These are phyloP conservation scores for Henricia sp. DNA, from an alignment of 53 echinoderm and acorn worm species.

Conservation along the genomic window DNA sequence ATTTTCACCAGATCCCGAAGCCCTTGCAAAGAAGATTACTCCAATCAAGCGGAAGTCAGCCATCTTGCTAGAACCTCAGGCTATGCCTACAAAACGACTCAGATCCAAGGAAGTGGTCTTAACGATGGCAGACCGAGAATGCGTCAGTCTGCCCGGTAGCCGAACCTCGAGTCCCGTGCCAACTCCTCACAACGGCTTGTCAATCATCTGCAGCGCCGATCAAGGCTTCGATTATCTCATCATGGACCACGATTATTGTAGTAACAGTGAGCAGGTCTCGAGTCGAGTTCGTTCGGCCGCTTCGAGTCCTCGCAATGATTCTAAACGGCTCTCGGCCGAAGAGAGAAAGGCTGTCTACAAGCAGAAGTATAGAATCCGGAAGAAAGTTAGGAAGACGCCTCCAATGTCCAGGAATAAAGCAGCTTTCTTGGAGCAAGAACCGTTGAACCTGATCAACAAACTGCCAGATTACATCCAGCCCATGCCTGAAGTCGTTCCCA, in stretches of 20 bases:
- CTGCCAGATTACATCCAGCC: conserved; percentile 51
- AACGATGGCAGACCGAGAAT: conserved; percentile 1
- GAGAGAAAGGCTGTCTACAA: conserved; percentile 74
- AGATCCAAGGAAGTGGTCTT: conserved; percentile 51
- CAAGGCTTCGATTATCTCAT: conserved; percentile 76
- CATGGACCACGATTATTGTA: conserved; percentile 95
- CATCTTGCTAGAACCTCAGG: conserved; percentile 76
- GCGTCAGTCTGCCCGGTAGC: conserved; percentile 73
- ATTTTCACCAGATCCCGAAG: conserved; percentile 52
- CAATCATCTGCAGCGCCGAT: conserved; percentile 29
- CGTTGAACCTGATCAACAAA: conserved; percentile 21
- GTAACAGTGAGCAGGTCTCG: background rate
- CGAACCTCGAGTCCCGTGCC: conserved; percentile 59
- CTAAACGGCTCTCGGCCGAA: conserved; percentile 25
- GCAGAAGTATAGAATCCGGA: conserved; percentile 77
- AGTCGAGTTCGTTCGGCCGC: background rate
- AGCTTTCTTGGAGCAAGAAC: background rate
- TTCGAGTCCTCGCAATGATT: background rate
- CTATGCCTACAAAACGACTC: conserved; percentile 69
- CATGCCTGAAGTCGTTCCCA: conserved; percentile 4
- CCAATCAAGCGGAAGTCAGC: conserved; percentile 93
- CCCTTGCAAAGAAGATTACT: conserved; percentile 80
- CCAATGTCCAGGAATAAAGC: background rate
- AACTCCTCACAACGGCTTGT: background rate
- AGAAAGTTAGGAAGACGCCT: conserved; percentile 37